phyloP scores from a whole-genome alignment of 2,113 vertebrate genomes.

The Brachionichthys hirsutus region DNA sequence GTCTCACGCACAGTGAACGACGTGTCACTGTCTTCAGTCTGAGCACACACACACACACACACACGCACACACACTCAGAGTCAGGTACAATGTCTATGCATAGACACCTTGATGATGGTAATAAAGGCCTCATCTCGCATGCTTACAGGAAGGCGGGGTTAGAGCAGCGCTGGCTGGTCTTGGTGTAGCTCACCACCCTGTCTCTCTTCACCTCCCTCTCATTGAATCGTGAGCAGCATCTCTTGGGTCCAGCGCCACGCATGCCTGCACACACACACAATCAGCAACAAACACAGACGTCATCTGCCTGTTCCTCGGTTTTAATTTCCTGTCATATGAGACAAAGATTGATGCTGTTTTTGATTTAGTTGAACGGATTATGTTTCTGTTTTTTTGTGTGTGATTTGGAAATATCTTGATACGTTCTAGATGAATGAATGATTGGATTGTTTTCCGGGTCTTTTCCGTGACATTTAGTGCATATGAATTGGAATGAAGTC shows the following conservation, averaged over 20 bases:
- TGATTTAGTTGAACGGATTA: no score
- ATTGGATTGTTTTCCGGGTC: no score
- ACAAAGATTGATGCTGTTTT: no score
- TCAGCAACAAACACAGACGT: not conserved
- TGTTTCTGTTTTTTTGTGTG: no score
- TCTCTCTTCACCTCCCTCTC: conserved; percentile 1
- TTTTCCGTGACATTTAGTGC: no score
- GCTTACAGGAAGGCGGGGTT: conserved; percentile 70
- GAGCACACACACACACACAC: conserved; percentile 12
- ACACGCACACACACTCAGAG: not conserved
- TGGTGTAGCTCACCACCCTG: conserved; percentile 41
- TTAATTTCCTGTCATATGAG: no score
- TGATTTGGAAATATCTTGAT: no score
- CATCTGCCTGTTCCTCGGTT: not conserved
- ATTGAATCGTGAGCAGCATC: conserved; percentile 68
- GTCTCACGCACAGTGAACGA: conserved; percentile 56
- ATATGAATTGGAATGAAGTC: no score
- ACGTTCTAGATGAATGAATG: no score
- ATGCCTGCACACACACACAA: conserved; percentile 51
- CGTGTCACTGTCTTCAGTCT: conserved; percentile 62
- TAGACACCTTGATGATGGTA: no score
- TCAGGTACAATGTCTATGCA: no score
- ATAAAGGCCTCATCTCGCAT: not conserved
- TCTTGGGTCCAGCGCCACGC: conserved; percentile 53
- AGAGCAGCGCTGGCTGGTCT: conserved; percentile 73